Conservation (phyloP, 2,113 vertebrate species). For the Cyanocitta stelleri region DNA sequence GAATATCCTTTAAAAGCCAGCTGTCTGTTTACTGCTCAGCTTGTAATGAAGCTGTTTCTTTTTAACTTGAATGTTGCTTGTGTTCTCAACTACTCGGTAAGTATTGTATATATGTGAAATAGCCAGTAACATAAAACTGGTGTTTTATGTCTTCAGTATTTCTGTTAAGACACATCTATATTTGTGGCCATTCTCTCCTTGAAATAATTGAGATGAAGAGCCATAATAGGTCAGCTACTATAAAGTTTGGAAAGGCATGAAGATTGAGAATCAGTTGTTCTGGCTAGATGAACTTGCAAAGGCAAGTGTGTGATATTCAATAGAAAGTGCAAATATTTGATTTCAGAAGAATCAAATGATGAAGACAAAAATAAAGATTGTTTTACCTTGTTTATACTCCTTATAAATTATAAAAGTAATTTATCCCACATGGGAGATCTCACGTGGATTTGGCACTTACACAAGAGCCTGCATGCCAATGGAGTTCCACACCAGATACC, state of each 20-base stretch:
- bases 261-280: background rate
- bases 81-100: background rate
- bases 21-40: background rate
- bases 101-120: background rate
- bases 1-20: background rate
- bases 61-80: background rate
- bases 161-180: background rate
- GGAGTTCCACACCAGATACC: background rate
- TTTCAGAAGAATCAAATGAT: background rate
- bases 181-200: background rate
- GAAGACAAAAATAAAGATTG: background rate
- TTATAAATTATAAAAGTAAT: background rate
- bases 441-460: background rate
- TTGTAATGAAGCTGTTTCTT: background rate
- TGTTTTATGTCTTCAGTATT: background rate
- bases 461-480: background rate
- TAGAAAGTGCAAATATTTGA: background rate
- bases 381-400: background rate
- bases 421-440: background rate
- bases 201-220: background rate
- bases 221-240: background rate
- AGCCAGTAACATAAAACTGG: background rate
- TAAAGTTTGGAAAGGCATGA: background rate
- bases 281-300: background rate
- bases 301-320: background rate